Evolutionary conservation across 2,113 vertebrate genomes (phyloP).

Genomic region (Smithornis capensis): DNA sequence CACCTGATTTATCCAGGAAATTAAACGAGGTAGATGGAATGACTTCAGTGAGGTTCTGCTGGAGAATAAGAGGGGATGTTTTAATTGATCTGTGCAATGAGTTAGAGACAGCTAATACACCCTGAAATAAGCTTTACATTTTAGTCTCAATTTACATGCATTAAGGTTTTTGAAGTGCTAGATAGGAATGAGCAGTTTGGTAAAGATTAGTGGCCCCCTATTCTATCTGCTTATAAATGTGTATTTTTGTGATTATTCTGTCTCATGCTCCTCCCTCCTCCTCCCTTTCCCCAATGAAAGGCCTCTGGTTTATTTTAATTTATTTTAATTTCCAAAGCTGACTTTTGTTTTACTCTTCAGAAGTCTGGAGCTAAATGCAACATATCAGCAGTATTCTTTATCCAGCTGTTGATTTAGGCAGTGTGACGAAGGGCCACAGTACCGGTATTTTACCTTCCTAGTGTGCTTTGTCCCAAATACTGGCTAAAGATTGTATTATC

Average conservation of each 20-base stretch:
- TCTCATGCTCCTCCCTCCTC: not conserved
- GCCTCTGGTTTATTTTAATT: not conserved
- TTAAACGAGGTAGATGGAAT: not conserved
- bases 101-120: not conserved
- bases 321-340: not conserved
- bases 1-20: not conserved
- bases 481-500: not conserved
- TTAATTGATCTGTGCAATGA: not conserved
- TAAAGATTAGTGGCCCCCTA: not conserved
- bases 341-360: not conserved
- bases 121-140: not conserved
- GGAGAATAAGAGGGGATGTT: not conserved
- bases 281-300: not conserved
- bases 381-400: not conserved
- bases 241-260: not conserved
- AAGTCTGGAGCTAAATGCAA: not conserved
- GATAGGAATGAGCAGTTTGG: not conserved
- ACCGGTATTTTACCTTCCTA: too few relatives aligned
- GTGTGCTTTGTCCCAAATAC: not conserved
- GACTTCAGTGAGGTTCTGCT: not conserved
- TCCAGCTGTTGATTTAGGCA: not conserved
- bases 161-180: not conserved
- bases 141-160: not conserved
- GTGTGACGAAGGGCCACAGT: not conserved
- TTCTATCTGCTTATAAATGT: not conserved